A percentile compares a stretch with the other conserved stretches of the same genome.
These are phyloP conservation scores for Grapholita molesta DNA, from an alignment of 1,140 invertebrate species.

Conservation along the genomic window DNA sequence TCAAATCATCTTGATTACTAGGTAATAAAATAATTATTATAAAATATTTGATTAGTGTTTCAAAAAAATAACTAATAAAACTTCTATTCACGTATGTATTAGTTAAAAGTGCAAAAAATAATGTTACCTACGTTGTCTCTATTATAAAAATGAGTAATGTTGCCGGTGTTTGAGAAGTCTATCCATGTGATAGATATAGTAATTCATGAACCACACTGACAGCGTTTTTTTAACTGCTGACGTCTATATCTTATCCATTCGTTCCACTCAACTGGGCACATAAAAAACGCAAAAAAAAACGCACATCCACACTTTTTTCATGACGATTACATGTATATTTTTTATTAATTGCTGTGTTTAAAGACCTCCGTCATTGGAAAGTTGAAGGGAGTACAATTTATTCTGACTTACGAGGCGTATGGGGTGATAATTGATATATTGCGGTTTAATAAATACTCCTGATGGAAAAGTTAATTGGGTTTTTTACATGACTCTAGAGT, in stretches of 20 bases:
- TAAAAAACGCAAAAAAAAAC: not conserved
- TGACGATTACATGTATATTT: constrained; percentile 2
- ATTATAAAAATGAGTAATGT: too few species aligned
- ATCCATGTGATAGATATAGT: too few species aligned
- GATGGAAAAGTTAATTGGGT: not conserved
- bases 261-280: not conserved
- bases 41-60: too few species aligned
- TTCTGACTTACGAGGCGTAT: not conserved
- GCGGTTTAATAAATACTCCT: not conserved
- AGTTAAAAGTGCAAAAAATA: too few species aligned
- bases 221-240: not conserved
- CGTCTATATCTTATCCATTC: not conserved
- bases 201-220: not conserved
- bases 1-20: too few species aligned
- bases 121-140: too few species aligned
- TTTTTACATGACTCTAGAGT: too few species aligned
- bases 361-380: not conserved
- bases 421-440: constrained; percentile 12
- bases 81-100: too few species aligned
- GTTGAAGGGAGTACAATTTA: constrained; percentile 2
- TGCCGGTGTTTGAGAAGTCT: too few species aligned
- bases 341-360: constrained; percentile 13
- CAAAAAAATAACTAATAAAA: too few species aligned
- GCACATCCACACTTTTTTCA: not conserved
- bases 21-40: too few species aligned